Base-by-base conservation (phyloP, 2,888 invertebrate genomes). In the Drosophila neoperkinsi region DNA sequence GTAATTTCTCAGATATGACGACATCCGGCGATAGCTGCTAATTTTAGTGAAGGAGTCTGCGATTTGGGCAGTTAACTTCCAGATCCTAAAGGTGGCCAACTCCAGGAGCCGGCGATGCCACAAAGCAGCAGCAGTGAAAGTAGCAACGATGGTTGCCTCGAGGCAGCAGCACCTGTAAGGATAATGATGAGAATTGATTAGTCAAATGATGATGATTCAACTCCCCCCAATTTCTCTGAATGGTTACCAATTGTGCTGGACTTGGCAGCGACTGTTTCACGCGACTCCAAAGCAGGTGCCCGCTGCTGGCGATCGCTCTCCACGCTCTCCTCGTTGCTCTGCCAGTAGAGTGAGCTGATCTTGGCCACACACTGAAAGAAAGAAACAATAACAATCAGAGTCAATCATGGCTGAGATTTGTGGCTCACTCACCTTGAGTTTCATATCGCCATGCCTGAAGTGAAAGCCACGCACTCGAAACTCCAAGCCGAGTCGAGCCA, bases 311-410 rank as follows among this genome's bases (percentile, higher is more conserved):
- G 95, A 88, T 96, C 96, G 31, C 97, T 96, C 92, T 97, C 96
- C 55, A 97, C 97, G 91, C 97, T 97, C 92, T 97, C 97, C 93
- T 97, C 97, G 93, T 97, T 97, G 92, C 96, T 97, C 87, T 96
- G 95, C 96, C 96, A 96, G 93, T 97, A 97, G 52, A 97, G 95
- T 13, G 96, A 96, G 61, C 96, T 97, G 92, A 97, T 97, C 84
- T 96, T 97, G 61, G 97, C 97, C 92, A 97, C 95, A 94, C 98
- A 98, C 95, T 95, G 92, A 3, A 91, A 34, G 4, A n/a, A 43
- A 34, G 21, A 1, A 9, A 4, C 0, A 0, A 21, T 16, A 2
- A 28, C 6, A 36, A 3, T 1, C 1, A 18, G 7, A 43, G 21
- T 56, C 43, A 66, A 4, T 10, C 2, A 1, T 0, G 2, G 0